These are phyloP conservation scores for Castor canadensis DNA, from an alignment of 2,113 vertebrate genomes.

Conservation along the genomic window DNA sequence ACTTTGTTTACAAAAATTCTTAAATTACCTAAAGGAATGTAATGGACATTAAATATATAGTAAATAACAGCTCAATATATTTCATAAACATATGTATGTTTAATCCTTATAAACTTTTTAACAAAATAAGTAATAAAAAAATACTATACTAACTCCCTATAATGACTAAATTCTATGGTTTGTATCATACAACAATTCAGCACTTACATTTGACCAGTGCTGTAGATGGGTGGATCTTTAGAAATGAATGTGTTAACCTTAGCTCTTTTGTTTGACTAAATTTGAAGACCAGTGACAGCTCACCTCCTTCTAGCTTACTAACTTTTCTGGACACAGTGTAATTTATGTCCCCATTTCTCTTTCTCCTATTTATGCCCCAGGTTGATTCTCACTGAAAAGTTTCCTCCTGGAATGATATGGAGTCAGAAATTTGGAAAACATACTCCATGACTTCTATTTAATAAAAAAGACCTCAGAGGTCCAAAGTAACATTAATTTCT, in stretches of 20 bases:
- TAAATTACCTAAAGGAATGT: not conserved
- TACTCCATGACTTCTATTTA: not conserved
- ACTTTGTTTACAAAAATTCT: not conserved
- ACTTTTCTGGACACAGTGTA: not conserved
- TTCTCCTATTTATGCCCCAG: rapidly evolving
- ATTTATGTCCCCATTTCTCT: not conserved
- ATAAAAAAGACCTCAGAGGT: not conserved
- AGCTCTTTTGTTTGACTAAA: not conserved
- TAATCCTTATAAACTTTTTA: not conserved
- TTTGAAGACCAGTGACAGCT: not conserved
- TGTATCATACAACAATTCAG: not conserved
- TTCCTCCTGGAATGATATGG: not conserved
- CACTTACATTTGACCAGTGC: too few species aligned
- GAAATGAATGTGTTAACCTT: not conserved
- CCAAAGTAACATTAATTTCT: not conserved
- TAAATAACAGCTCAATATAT: not conserved
- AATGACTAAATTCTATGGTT: not conserved
- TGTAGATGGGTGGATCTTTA: not conserved
- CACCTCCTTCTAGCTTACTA: not conserved
- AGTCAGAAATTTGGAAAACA: not conserved
- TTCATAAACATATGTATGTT: not conserved
- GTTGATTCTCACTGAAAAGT: not conserved
- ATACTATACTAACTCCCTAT: not conserved
- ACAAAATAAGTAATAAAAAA: not conserved
- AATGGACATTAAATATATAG: not conserved